A percentile compares a stretch with the other conserved stretches of the same genome.
These are phyloP conservation scores for Chironomus tentans DNA, from an alignment of 2,888 invertebrate genomes.

Conservation along the genomic window DNA sequence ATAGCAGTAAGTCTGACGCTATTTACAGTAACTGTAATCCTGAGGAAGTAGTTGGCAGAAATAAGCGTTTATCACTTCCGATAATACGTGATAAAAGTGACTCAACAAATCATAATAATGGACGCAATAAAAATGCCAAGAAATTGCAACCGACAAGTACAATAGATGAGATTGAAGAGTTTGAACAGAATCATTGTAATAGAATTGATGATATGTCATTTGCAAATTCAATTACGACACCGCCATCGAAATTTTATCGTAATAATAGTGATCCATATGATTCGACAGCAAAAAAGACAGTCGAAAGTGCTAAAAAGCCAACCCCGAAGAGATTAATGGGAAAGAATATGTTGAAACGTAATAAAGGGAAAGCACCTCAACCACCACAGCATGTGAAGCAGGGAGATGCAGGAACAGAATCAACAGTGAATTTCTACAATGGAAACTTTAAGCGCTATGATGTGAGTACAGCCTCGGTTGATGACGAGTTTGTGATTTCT, in stretches of 20 bases:
- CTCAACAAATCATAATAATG: too few species aligned
- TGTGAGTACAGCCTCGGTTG: constrained; percentile 7
- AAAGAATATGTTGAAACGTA: not conserved
- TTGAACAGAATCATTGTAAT: constrained; percentile 29
- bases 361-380: constrained; percentile 28
- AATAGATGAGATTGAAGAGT: constrained; percentile 26
- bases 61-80: constrained; percentile 23
- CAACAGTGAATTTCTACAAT: not conserved
- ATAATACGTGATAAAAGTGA: not conserved
- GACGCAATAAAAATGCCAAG: not conserved
- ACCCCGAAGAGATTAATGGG: constrained; percentile 11
- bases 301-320: not conserved
- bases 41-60: not conserved
- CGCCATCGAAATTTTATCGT: constrained; percentile 31
- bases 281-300: not conserved
- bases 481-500: constrained; percentile 11
- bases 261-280: constrained; percentile 31
- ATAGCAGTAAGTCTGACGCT: not conserved
- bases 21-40: not conserved
- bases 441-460: constrained; percentile 23
- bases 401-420: not conserved
- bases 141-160: not conserved
- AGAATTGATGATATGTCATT: constrained; percentile 16
- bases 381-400: not conserved
- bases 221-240: constrained; percentile 28